Evolutionary conservation across 2,797 vertebrate genomes (phyloP).

Genomic region (Heterohyrax brucei): DNA sequence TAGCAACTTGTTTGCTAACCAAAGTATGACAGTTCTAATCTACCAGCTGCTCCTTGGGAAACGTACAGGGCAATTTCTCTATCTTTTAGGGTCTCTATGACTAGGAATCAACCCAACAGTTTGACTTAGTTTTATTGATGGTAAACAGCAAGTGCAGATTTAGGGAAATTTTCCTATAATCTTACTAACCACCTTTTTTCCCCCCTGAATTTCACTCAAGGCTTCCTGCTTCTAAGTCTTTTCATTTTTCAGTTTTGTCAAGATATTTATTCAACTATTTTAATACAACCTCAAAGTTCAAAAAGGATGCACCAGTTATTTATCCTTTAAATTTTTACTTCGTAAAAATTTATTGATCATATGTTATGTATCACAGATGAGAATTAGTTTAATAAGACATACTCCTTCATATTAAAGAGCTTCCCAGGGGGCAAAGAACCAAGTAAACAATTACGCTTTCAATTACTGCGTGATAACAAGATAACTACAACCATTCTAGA

Average conservation of each 20-base stretch:
- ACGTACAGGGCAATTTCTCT: too few relatives aligned
- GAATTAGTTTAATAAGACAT: slow-evolving; percentile 10
- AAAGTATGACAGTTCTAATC: too few relatives aligned
- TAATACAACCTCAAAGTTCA: slow-evolving; percentile 15
- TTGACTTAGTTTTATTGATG: not conserved
- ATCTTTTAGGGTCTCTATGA: too few relatives aligned
- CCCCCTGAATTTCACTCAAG: not conserved
- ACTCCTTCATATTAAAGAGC: not conserved
- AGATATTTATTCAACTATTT: not conserved
- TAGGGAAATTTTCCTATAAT: not conserved
- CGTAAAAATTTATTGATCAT: not conserved
- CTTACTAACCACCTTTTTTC: not conserved
- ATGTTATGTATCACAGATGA: not conserved
- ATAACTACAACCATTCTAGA: not conserved
- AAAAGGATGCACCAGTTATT: not conserved
- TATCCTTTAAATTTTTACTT: not conserved
- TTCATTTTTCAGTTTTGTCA: not conserved
- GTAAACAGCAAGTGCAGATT: not conserved
- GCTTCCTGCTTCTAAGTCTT: not conserved
- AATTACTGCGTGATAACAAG: not conserved
- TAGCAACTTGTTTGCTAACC: too few relatives aligned
- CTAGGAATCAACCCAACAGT: too few relatives aligned
- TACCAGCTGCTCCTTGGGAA: too few relatives aligned
- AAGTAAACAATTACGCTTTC: slow-evolving; percentile 15
- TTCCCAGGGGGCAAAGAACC: not conserved